phyloP scores from a whole-genome alignment of 2,888 invertebrate species.

The Atethmia centrago region DNA sequence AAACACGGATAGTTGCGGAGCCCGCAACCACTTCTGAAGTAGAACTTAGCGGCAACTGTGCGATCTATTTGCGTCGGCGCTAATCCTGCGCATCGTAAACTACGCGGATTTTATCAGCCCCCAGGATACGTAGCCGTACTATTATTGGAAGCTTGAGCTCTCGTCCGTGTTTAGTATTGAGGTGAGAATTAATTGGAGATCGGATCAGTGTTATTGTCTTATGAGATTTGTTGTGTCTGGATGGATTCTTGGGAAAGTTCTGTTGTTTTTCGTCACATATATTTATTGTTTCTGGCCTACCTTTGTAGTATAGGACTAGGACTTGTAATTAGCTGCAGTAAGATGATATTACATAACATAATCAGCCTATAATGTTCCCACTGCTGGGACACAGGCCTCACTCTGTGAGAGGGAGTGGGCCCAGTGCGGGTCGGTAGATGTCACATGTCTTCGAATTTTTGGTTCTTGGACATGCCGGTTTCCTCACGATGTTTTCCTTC shows the following conservation, averaged over 20 bases:
- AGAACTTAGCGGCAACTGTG: slow-evolving; percentile 70
- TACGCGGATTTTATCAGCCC: slow-evolving; percentile 57
- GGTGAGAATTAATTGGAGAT: slow-evolving; percentile 40
- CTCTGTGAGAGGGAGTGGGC: too few species aligned
- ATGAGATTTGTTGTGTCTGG: slow-evolving; percentile 29
- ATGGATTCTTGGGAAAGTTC: background rate
- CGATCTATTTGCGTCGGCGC: slow-evolving; percentile 79
- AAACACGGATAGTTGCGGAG: slow-evolving; percentile 74
- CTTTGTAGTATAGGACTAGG: background rate
- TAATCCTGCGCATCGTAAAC: slow-evolving; percentile 64
- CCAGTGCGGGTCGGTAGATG: too few species aligned
- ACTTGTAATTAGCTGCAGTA: too few species aligned
- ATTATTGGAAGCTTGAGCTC: slow-evolving; percentile 53
- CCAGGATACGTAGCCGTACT: slow-evolving; percentile 52
- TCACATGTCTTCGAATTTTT: too few species aligned
- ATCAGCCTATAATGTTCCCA: too few species aligned
- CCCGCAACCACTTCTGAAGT: slow-evolving; percentile 74
- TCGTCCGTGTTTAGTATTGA: slow-evolving; percentile 26
- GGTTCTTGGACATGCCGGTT: too few species aligned
- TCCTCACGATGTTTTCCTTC: too few species aligned
- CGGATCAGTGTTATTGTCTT: slow-evolving; percentile 22
- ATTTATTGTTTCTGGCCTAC: background rate
- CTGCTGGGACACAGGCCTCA: too few species aligned
- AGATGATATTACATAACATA: too few species aligned
- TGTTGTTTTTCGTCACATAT: slow-evolving; percentile 8